A percentile compares a stretch with the other conserved stretches of the same genome.
These are phyloP conservation scores for Halcyon smyrnensis DNA, from an alignment of 2,797 vertebrate species.

Conservation along the genomic window DNA sequence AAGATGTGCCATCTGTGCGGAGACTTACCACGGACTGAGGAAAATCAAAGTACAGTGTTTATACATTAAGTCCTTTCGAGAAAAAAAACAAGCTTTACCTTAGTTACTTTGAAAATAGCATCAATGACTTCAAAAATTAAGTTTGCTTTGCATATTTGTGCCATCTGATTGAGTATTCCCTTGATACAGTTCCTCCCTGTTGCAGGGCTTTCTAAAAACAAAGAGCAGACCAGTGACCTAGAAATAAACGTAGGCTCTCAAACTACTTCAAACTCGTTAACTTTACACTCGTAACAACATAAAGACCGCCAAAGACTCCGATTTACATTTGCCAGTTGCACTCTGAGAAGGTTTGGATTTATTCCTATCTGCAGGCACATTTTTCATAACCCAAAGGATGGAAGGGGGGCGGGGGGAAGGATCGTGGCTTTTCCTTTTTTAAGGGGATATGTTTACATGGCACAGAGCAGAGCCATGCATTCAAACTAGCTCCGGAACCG, in stretches of 20 bases:
- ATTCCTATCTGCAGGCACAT: neutral
- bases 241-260: constrained; percentile 7
- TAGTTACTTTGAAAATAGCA: neutral
- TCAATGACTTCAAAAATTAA: neutral
- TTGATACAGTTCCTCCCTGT: neutral
- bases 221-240: constrained; percentile 36
- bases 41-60: neutral
- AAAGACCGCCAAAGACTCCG: neutral
- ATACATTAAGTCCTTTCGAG: accelerated
- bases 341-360: neutral
- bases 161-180: neutral
- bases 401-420: neutral
- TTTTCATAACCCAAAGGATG: neutral
- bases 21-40: neutral
- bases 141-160: neutral
- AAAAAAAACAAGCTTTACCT: neutral
- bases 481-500: constrained; percentile 33
- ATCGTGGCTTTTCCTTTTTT: neutral
- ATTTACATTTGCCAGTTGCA: neutral
- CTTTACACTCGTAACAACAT: neutral
- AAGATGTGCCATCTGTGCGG: neutral
- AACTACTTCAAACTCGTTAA: constrained; percentile 33
- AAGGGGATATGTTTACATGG: constrained; percentile 32
- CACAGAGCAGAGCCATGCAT: constrained; percentile 33
- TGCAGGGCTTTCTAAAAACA: constrained; percentile 29